phyloP scores from a whole-genome alignment of 2,113 vertebrate genomes.

The Myrmophylax atrothorax region DNA sequence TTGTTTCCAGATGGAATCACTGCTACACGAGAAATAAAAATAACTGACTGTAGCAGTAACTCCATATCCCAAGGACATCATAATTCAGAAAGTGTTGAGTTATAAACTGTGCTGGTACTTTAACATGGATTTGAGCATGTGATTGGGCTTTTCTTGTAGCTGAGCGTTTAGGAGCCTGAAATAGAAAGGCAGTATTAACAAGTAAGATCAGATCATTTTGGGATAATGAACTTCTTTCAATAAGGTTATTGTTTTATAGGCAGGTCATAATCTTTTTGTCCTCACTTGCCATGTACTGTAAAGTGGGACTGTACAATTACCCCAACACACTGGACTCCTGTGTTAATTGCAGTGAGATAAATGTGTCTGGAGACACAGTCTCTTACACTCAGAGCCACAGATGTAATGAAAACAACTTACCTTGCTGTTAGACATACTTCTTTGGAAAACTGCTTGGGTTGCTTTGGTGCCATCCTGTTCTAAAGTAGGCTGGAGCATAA shows the following conservation, averaged over 20 bases:
- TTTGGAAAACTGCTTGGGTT: background rate
- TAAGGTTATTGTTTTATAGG: slow-evolving; percentile 37
- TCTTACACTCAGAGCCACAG: background rate
- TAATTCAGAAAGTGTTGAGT: slow-evolving; percentile 37
- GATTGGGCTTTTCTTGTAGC: slow-evolving; percentile 48
- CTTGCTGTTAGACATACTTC: background rate
- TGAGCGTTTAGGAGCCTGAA: background rate
- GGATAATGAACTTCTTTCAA: slow-evolving; percentile 52
- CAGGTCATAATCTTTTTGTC: slow-evolving; percentile 33
- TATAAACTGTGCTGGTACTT: slow-evolving; percentile 46
- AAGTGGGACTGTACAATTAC: background rate
- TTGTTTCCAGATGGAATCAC: background rate
- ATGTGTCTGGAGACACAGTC: background rate
- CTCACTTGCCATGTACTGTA: background rate
- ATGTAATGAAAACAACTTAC: background rate
- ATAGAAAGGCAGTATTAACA: slow-evolving; percentile 42
- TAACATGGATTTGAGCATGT: slow-evolving; percentile 66
- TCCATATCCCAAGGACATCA: slow-evolving; percentile 3
- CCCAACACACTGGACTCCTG: background rate
- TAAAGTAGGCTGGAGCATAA: background rate
- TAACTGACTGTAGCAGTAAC: slow-evolving; percentile 14
- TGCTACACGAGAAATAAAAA: background rate
- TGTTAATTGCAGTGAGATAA: background rate
- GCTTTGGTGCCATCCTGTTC: background rate
- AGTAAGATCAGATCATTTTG: slow-evolving; percentile 15